Evolutionary conservation across 2,113 vertebrate genomes (phyloP), one percentile per base, ranked within the genome.

Genomic region (Aplodontia rufa): DNA sequence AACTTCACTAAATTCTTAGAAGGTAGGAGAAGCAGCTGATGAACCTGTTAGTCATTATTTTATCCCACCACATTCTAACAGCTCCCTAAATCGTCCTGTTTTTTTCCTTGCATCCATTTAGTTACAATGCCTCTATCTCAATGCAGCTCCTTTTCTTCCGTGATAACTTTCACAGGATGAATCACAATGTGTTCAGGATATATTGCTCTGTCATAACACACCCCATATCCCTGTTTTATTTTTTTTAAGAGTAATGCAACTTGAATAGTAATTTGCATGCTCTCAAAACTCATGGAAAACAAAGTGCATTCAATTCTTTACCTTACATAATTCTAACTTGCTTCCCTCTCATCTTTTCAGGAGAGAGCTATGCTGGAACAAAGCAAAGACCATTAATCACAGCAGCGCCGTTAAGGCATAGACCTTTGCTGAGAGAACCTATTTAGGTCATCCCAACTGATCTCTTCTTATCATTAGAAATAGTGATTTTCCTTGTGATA

Each of bases 401-500:
- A 60, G 74, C 17, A 89, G 79, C 62, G 58, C 26, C 32, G 79
- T 72, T 81, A 95, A 75, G 19, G 28, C 69, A 16, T 5, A 94
- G 85, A 68, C 78, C 19, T 87, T 95, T 92, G 74, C 64, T 74
- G 62, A 68, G 64, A 93, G 66, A 94, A 86, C 51, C 83, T 95
- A 95, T 84, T 87, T 90, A 85, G 91, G 94, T 96, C 96, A 95
- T 91, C 76, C 24, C 42, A 83, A 28, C 71, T 64, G 75, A 90
- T 93, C 86, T 69, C 85, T 92, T 90, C 91, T 95, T 94, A 97
- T 93, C 86, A 94, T 95, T 96, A 94, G 91, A 80, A 95, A 87
- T 62, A 83, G 88, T 80, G 91, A 96, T 91, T 95, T 85, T 8
- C 1, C 94, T 86, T 84, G 76, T 71, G 87, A 93, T 97, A 97